A percentile compares a stretch with the other conserved stretches of the same genome.
Evolutionary conservation across 2,888 invertebrate species (phyloP).

Genomic region (Dryobotodes eremita): DNA sequence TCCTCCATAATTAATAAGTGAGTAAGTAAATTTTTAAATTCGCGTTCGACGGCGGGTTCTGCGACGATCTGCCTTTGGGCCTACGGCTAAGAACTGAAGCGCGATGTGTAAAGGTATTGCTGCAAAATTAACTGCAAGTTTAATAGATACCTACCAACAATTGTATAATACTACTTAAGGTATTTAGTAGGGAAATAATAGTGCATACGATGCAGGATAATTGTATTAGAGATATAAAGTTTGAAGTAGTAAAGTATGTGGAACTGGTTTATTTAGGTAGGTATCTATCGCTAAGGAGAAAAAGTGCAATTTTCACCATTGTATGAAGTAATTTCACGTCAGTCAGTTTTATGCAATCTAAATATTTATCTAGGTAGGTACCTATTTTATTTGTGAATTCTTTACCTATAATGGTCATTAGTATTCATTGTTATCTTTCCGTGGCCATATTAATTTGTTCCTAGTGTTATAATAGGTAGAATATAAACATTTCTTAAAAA

Average conservation of each 20-base stretch:
- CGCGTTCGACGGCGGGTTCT: slow-evolving; percentile 22
- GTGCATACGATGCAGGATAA: too few species aligned
- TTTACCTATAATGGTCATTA: slow-evolving; percentile 9
- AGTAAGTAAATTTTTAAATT: neutral
- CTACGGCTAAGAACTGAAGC: slow-evolving; percentile 12
- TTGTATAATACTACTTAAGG: neutral
- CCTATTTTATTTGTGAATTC: neutral
- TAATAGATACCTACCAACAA: neutral
- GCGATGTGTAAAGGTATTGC: neutral
- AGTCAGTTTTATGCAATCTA: neutral
- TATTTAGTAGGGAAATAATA: neutral
- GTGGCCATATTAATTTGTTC: slow-evolving; percentile 6
- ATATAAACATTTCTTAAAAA: neutral
- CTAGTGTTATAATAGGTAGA: neutral
- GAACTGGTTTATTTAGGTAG: neutral
- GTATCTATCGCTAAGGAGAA: neutral
- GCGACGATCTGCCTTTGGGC: slow-evolving; percentile 30
- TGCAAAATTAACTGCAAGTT: neutral
- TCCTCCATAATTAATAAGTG: neutral
- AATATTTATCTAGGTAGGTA: too few species aligned
- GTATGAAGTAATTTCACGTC: neutral
- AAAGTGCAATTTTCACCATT: too few species aligned
- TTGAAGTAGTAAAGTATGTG: neutral
- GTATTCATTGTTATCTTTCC: slow-evolving; percentile 24
- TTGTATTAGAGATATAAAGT: too few species aligned